These are phyloP conservation scores for Oxyura jamaicensis DNA, from an alignment of 2,113 vertebrate species.

Conservation along the genomic window DNA sequence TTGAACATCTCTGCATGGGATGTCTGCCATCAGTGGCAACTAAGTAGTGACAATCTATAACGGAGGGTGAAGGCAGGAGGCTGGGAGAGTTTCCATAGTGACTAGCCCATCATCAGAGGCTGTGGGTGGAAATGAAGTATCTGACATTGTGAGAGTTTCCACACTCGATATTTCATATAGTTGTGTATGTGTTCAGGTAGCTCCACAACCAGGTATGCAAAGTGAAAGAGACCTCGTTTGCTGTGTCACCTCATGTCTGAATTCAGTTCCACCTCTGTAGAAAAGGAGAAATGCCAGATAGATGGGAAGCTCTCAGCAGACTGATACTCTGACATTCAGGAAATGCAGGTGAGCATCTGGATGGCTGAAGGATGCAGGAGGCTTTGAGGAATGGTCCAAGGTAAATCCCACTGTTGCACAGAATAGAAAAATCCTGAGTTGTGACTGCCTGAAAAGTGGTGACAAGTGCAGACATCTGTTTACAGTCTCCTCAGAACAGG, in stretches of 20 bases:
- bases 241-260: not conserved
- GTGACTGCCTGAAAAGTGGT: not conserved
- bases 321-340: not conserved
- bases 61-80: not conserved
- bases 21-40: not conserved
- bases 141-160: not conserved
- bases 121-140: not conserved
- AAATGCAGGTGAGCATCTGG: not conserved
- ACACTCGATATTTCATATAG: not conserved
- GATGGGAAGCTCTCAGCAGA: not conserved
- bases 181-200: not conserved
- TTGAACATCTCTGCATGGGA: not conserved
- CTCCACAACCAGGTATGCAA: not conserved
- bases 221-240: not conserved
- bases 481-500: not conserved
- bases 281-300: not conserved
- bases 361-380: not conserved
- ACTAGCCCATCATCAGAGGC: not conserved
- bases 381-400: rapidly evolving
- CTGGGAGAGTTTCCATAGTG: conserved; percentile 5
- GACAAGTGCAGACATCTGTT: not conserved
- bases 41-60: not conserved
- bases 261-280: not conserved
- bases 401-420: not conserved
- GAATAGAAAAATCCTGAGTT: not conserved